Evolutionary conservation across 2,888 invertebrate species (phyloP), one percentile per base, ranked within the genome.

Genomic region (Morinoia aosen): DNA sequence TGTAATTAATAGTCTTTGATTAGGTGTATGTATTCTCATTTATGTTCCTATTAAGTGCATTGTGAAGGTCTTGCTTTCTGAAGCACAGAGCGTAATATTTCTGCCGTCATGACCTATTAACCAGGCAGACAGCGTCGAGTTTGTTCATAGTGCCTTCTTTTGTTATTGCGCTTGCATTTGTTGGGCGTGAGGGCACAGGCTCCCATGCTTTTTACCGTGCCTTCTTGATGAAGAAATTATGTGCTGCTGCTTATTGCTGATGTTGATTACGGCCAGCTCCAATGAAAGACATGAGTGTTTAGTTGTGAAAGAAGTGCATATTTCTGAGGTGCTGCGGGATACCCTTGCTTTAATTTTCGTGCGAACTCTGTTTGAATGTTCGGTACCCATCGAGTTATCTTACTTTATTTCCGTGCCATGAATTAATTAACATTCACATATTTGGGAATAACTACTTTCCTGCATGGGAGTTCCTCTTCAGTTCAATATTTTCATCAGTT

Each of bases 31-130:
- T 93, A 93, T 57, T 93, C 56, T 93, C 93, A 57, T 93, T 19
- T 39, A 93, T 93, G 93, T 93, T 93, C 93, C 93, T 93, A 93
- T 93, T 90, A 90, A 90, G 90, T 90, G 90, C 90, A 90, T 90
- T 90, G 90, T 90, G 39, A 90, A 90, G 39, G 40, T 48, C 48
- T 90, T 90, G 90, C 90, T 90, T 90, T 40, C 12, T 39, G 90
- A 90, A 90, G 90, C 90, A 90, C 11, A 90, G 76, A 76, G 33
- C 76, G 90, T 40, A 90, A 90, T 39, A 90, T 90, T 90, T 33
- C 40, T 90, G 39, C 40, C 16, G 14, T 40, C 90, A 90, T 90
- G 88, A 88, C 33, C n/a, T 25, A 1, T n/a, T 3, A 12, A 88
- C 25, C 40, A 14, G 90, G 90, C 90, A 40, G 39, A 40, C 11